Conservation (phyloP, 2,888 invertebrate species). For the Scaptodrosophila latifasciaeformis region DNA sequence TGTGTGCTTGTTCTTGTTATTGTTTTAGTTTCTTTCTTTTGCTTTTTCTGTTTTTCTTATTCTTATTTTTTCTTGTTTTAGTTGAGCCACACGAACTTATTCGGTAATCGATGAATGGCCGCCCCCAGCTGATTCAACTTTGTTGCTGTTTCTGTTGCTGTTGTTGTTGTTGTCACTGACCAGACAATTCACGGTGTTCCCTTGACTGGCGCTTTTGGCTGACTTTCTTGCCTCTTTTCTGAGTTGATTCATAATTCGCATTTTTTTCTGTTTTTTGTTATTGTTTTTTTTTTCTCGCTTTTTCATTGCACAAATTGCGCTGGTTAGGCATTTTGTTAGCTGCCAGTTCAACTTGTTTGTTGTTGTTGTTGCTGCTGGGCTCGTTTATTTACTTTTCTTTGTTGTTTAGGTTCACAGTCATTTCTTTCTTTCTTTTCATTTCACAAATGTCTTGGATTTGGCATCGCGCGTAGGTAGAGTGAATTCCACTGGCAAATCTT, state of each 20-base stretch:
- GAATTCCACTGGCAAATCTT: no score
- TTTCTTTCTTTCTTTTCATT: no score
- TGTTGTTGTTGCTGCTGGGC: not conserved
- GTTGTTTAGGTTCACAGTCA: no score
- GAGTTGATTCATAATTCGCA: conserved; percentile 28
- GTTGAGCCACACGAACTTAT: conserved; percentile 50
- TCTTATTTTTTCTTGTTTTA: conserved; percentile 45
- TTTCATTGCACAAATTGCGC: conserved; percentile 56
- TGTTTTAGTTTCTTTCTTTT: conserved; percentile 20
- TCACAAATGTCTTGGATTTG: no score
- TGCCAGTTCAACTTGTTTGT: not conserved
- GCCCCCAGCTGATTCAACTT: not conserved
- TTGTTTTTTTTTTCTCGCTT: conserved; percentile 23
- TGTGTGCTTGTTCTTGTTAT: conserved; percentile 11
- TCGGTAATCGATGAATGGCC: conserved; percentile 51
- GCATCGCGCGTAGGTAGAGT: no score
- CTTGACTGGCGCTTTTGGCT: conserved; percentile 40
- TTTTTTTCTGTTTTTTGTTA: no score
- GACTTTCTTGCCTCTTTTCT: not conserved
- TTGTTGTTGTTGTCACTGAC: no score
- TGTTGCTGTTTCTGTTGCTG: no score
- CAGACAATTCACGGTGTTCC: conserved; percentile 61
- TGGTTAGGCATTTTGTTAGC: conserved; percentile 56
- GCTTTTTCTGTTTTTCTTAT: conserved; percentile 27
- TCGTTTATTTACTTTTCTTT: not conserved